Base-by-base conservation (phyloP, 2,797 vertebrate genomes). In the Catamblyrhynchus diadema region DNA sequence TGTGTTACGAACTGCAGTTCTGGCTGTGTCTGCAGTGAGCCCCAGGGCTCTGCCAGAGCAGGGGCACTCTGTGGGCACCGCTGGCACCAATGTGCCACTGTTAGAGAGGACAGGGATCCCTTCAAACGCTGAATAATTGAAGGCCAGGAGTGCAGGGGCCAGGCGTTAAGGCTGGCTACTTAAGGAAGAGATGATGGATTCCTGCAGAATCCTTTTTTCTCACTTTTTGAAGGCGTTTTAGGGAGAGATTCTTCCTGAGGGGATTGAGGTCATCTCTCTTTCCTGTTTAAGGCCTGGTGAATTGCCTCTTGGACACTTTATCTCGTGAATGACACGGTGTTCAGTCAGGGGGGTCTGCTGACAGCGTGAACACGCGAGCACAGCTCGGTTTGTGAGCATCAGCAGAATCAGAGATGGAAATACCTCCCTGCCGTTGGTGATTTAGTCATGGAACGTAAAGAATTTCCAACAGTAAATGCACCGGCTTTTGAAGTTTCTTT, bases 361-460 rank as follows among this genome's bases (percentile, higher is more conserved):
- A 95, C 93, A 18, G 87, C 71, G 5, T 1, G n/a, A 74, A 21
- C 39, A 1, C 50, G 1, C 16, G 4, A 53, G 90, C 33, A 3
- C 9, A 2, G 75, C 47, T 66, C 19, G 0, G 61, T 62, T 81
- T 93, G 95, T 65, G 93, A 54, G 10, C 87, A 90, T 97, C 97
- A 97, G 98, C 97, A 97, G 90, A 96, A 96, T 83, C 37, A 0
- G 21, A 92, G 95, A 75, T 82, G 47, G 96, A 93, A 93, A 18
- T 62, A 67, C 86, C 77, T 41, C 86, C 3, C 10, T 25, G 10
- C 62, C 12, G 5, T 27, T 78, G 47, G 48, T 64, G 88, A 74
- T 95, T 97, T 90, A 92, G 96, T 95, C 97, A 88, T 44, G 97
- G 97, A 79, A 97, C 56, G 94, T 89, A 83, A 96, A 78, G 96